A percentile compares a stretch with the other conserved stretches of the same genome.
phyloP scores from a whole-genome alignment of 2,113 vertebrate genomes.

The Oxyura jamaicensis region DNA sequence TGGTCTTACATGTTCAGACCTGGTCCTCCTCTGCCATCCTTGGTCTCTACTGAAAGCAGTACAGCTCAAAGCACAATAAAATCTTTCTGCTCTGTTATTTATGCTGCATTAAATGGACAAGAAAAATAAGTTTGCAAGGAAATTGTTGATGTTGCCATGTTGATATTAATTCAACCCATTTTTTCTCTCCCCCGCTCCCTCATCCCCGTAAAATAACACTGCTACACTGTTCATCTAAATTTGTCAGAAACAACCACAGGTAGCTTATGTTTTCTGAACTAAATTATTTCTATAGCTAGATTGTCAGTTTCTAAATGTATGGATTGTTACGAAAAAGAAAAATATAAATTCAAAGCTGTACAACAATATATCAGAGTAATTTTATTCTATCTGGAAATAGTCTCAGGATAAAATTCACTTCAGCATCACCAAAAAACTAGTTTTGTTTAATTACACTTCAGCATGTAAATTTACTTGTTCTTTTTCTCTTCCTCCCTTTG shows the following conservation, averaged over 20 bases:
- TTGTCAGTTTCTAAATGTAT: neutral
- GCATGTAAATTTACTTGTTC: neutral
- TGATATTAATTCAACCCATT: neutral
- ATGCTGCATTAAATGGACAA: neutral
- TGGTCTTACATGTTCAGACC: neutral
- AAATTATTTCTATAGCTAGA: neutral
- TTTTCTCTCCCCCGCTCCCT: neutral
- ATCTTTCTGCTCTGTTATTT: neutral
- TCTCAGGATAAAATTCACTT: neutral
- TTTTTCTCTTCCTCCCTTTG: neutral
- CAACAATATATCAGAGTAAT: neutral
- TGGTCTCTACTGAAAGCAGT: accelerated
- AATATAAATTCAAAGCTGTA: neutral
- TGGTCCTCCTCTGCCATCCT: neutral
- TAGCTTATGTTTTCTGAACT: neutral
- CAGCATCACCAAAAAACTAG: neutral
- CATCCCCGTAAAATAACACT: neutral
- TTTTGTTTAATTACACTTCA: neutral
- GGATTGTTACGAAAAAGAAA: neutral
- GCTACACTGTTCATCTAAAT: accelerated
- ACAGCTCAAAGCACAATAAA: neutral
- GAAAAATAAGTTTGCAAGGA: neutral
- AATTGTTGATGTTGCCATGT: neutral
- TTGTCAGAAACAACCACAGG: neutral
- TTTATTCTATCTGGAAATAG: neutral